These are phyloP conservation scores for Nyctibius bracteatus DNA, from an alignment of 2,113 vertebrate species.

Conservation along the genomic window DNA sequence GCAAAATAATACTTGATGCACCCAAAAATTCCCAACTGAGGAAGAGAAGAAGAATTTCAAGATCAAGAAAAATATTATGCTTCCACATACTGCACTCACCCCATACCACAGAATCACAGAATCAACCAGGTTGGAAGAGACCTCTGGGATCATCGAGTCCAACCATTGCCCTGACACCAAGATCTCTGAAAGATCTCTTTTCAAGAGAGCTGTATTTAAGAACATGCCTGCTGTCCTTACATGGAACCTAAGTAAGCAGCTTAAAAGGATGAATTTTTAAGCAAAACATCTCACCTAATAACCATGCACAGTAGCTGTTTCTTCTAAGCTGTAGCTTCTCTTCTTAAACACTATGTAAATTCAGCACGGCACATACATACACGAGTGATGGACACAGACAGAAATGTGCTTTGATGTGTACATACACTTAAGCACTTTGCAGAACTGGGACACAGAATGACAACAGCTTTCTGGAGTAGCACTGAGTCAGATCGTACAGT, in stretches of 20 bases:
- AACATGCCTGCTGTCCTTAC: neutral
- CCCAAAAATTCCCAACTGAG: neutral
- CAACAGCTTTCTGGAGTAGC: conserved; percentile 14
- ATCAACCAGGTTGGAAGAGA: too few relatives aligned
- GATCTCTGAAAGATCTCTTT: neutral
- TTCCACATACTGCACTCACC: neutral
- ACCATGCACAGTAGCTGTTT: neutral
- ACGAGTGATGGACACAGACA: neutral
- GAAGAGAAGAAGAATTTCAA: neutral
- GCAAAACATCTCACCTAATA: neutral
- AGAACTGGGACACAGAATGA: conserved; percentile 16
- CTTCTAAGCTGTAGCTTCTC: neutral
- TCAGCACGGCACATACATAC: neutral
- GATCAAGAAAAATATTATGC: neutral
- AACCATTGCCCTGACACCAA: too few relatives aligned
- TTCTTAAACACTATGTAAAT: neutral
- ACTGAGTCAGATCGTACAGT: neutral
- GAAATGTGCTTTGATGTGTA: conserved; percentile 2
- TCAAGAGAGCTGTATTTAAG: neutral
- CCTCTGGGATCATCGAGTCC: too few relatives aligned
- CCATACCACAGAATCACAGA: too few relatives aligned
- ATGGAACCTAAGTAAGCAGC: neutral
- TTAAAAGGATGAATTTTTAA: conserved; percentile 5
- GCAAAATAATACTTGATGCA: neutral
- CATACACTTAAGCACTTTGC: neutral